A percentile compares a stretch with the other conserved stretches of the same genome.
Evolutionary conservation across 2,113 vertebrate species (phyloP).

Genomic region (Mesembrinibis cayennensis): DNA sequence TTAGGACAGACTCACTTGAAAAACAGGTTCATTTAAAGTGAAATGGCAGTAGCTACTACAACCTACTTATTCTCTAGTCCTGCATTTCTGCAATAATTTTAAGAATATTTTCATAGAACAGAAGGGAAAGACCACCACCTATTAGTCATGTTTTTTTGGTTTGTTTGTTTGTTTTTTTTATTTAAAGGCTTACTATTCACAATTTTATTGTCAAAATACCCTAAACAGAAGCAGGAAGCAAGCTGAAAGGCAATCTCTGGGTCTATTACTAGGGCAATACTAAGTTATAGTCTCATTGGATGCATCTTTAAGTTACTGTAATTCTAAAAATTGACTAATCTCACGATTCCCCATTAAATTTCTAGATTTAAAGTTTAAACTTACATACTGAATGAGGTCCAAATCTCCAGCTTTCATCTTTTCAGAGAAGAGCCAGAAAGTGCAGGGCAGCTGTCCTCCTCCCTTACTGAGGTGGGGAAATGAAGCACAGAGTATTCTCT

Average conservation of each 20-base stretch:
- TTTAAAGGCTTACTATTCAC: not conserved
- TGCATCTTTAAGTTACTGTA: not conserved
- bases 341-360: not conserved
- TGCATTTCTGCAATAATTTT: not conserved
- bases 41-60: not conserved
- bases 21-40: not conserved
- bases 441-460: not conserved
- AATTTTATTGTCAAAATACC: not conserved
- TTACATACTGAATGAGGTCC: not conserved
- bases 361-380: not conserved
- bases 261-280: not conserved
- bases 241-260: not conserved
- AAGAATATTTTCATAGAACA: not conserved
- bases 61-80: not conserved
- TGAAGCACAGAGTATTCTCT: accelerated
- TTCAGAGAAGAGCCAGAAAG: not conserved
- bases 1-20: not conserved
- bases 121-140: not conserved
- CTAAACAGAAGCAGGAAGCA: not conserved
- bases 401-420: not conserved
- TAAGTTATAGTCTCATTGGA: not conserved
- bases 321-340: not conserved
- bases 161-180: too few relatives aligned
- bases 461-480: not conserved
- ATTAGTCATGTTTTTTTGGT: not conserved